Conservation (phyloP, 2,797 vertebrate genomes). For the Periophthalmus magnuspinnatus region DNA sequence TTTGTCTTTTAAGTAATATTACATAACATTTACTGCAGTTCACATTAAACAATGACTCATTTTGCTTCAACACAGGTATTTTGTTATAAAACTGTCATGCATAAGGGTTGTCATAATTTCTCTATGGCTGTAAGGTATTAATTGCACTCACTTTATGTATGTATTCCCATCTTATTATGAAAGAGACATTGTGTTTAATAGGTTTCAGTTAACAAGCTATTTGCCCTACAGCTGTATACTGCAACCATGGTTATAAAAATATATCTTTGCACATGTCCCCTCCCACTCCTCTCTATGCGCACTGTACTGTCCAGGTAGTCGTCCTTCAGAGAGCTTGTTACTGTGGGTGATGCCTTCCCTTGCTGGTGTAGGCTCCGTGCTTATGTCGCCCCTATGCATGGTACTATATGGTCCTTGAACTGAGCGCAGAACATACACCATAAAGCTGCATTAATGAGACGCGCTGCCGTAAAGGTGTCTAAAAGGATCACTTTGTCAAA, state of each 20-base stretch:
- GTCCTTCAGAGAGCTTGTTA: constrained; percentile 22
- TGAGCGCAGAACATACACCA: constrained; percentile 14
- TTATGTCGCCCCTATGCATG: constrained; percentile 11
- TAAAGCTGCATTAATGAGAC: constrained; percentile 51
- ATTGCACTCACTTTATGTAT: too few relatives aligned
- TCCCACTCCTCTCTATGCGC: background rate
- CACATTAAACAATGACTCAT: too few relatives aligned
- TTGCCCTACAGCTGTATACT: too few relatives aligned
- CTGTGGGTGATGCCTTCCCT: background rate
- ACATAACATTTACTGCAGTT: too few relatives aligned
- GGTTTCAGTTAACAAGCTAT: background rate
- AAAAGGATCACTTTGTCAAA: background rate
- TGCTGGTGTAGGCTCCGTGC: constrained; percentile 13
- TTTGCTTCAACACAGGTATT: too few relatives aligned
- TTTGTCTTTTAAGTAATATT: too few relatives aligned
- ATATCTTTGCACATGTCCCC: constrained; percentile 12
- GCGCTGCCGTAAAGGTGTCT: constrained; percentile 31
- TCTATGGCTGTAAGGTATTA: too few relatives aligned
- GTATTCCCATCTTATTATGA: background rate
- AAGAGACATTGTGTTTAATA: too few relatives aligned
- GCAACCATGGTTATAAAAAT: background rate
- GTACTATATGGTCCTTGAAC: constrained; percentile 25
- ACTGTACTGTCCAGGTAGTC: constrained; percentile 19
- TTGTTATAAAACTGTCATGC: too few relatives aligned
- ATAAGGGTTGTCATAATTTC: too few relatives aligned